These are phyloP conservation scores for Synergus japonicus DNA, from an alignment of 2,888 invertebrate species.

Conservation along the genomic window DNA sequence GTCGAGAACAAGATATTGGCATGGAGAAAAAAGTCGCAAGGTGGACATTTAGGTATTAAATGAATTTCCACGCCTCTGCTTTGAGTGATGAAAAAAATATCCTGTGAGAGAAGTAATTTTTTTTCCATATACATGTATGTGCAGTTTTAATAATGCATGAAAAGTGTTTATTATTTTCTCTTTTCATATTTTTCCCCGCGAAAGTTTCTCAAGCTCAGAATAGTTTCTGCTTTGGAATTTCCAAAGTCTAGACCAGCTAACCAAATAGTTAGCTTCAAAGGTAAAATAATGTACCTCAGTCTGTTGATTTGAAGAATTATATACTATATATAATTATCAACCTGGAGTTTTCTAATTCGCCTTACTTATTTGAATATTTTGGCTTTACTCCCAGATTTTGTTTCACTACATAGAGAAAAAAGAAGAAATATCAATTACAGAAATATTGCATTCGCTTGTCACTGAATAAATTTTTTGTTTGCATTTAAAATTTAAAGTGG, in stretches of 20 bases:
- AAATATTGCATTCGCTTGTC: not conserved
- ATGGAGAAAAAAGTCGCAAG: not conserved
- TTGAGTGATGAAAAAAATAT: not conserved
- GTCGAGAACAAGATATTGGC: not conserved
- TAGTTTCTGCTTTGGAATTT: constrained; percentile 28
- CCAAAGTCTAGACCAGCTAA: constrained; percentile 7
- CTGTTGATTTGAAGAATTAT: not conserved
- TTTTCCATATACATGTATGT: not conserved
- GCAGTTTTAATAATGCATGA: not conserved
- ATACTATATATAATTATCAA: not conserved
- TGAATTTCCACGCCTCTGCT: constrained; percentile 12
- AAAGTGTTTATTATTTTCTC: not conserved
- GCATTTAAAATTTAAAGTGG: not conserved
- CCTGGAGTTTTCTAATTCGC: not conserved
- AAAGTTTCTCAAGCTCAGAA: constrained; percentile 5
- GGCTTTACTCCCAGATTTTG: not conserved
- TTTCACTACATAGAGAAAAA: not conserved
- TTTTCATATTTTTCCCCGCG: not conserved
- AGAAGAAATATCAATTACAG: not conserved
- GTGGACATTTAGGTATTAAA: not conserved
- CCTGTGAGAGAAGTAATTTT: not conserved
- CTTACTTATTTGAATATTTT: not conserved
- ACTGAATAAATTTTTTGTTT: not conserved
- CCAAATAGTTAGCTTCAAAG: constrained; percentile 19
- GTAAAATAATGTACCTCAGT: constrained; percentile 4